Evolutionary conservation across 2,797 vertebrate genomes (phyloP).

Genomic region (Peromyscus eremicus): DNA sequence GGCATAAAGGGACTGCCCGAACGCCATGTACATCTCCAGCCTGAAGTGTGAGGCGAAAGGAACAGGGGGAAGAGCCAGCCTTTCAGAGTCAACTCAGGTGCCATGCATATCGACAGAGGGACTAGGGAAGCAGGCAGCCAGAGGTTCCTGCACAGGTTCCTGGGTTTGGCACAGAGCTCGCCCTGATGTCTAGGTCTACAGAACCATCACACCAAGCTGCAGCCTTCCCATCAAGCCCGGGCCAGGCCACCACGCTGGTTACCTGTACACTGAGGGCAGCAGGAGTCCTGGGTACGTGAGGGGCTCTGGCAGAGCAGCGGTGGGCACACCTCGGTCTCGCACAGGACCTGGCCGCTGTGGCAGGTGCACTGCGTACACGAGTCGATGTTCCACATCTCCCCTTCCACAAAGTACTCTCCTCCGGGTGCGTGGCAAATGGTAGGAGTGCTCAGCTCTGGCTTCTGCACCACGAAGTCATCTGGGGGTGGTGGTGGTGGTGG

Average conservation of each 20-base stretch:
- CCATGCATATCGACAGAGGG: neutral
- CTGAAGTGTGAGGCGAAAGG: neutral
- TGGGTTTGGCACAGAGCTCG: neutral
- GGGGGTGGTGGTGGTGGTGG: constrained; percentile 78
- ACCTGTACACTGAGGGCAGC: constrained; percentile 95
- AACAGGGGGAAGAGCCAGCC: neutral
- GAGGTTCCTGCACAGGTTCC: neutral
- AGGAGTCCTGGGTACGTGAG: constrained; percentile 93
- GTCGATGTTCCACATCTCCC: constrained; percentile 96
- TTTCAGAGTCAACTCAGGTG: neutral
- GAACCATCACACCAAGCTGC: rapidly evolving
- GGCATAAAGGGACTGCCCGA: neutral
- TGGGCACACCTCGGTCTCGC: constrained; percentile 95
- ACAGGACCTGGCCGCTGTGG: constrained; percentile 93
- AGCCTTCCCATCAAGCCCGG: rapidly evolving
- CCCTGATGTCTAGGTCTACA: rapidly evolving
- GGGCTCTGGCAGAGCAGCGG: constrained; percentile 94
- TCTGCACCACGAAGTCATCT: constrained; percentile 91
- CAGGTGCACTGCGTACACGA: constrained; percentile 95
- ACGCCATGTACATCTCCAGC: neutral
- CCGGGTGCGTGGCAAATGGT: constrained; percentile 94
- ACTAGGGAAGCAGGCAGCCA: neutral
- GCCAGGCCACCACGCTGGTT: neutral
- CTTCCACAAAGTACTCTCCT: constrained; percentile 94
- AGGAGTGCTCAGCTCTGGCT: constrained; percentile 91